Percentiles rank a stretch among this genome's conserved stretches.
phyloP scores from a whole-genome alignment of 64 coral and sea anemone species.

The Actinia tenebrosa region DNA sequence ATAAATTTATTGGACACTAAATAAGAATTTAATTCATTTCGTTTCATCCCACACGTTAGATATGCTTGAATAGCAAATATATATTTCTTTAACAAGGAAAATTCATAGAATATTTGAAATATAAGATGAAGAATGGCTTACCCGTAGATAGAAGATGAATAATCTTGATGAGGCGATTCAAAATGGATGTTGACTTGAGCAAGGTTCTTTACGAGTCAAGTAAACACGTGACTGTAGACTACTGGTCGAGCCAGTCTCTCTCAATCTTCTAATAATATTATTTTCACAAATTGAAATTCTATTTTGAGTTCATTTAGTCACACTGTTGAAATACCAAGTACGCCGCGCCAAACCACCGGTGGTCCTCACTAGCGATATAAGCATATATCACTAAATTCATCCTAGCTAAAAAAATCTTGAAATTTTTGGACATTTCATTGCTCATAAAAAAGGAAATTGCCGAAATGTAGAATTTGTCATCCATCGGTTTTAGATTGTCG shows the following conservation, averaged over 20 bases:
- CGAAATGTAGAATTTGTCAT: no score
- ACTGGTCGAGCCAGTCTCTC: background rate
- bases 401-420: no score
- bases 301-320: no score
- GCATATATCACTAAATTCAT: no score
- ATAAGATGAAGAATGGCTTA: background rate
- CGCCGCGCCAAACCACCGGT: no score
- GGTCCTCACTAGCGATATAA: no score
- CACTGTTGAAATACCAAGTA: no score
- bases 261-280: background rate
- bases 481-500: no score
- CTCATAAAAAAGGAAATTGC: no score
- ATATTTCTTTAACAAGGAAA: background rate
- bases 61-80: background rate
- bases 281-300: background rate
- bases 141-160: background rate
- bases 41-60: background rate
- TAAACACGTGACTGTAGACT: background rate
- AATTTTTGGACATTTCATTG: background rate
- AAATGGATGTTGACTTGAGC: background rate
- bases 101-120: background rate
- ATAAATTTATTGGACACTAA: background rate
- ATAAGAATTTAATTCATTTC: background rate
- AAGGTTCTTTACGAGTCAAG: background rate
- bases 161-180: background rate